Evolutionary conservation across 2,888 invertebrate species (phyloP).

Genomic region (Laothoe populi): DNA sequence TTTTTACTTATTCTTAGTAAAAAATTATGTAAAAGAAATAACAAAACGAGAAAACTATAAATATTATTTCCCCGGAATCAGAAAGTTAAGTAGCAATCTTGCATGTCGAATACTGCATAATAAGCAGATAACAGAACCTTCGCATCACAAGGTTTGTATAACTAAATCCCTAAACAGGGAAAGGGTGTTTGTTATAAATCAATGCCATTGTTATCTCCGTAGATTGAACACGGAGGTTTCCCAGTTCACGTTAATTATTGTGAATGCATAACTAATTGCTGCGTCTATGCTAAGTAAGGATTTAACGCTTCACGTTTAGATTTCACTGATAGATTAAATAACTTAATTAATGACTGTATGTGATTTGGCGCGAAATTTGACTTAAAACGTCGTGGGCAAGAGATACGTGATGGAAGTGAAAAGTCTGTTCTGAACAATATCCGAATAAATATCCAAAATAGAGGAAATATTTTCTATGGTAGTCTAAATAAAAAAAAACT

Average conservation of each 20-base stretch:
- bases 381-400: no score
- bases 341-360: slow-evolving; percentile 18
- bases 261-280: slow-evolving; percentile 52
- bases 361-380: not conserved
- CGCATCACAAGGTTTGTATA: slow-evolving; percentile 16
- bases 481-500: no score
- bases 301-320: slow-evolving; percentile 27
- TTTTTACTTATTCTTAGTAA: no score
- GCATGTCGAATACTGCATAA: slow-evolving; percentile 10
- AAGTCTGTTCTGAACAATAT: no score
- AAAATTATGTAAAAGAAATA: no score
- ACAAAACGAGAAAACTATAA: not conserved
- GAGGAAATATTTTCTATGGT: no score
- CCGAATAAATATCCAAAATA: no score
- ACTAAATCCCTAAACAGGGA: slow-evolving; percentile 21
- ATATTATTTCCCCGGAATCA: not conserved
- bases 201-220: slow-evolving; percentile 29
- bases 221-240: slow-evolving; percentile 26
- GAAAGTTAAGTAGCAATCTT: not conserved
- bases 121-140: slow-evolving; percentile 15
- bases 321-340: slow-evolving; percentile 16
- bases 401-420: no score
- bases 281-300: slow-evolving; percentile 22
- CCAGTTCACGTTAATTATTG: slow-evolving; percentile 50
- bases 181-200: slow-evolving; percentile 19